A percentile compares a stretch with the other conserved stretches of the same genome.
These are phyloP conservation scores for Coremacera marginata DNA, from an alignment of 2,888 invertebrate species.

Conservation along the genomic window DNA sequence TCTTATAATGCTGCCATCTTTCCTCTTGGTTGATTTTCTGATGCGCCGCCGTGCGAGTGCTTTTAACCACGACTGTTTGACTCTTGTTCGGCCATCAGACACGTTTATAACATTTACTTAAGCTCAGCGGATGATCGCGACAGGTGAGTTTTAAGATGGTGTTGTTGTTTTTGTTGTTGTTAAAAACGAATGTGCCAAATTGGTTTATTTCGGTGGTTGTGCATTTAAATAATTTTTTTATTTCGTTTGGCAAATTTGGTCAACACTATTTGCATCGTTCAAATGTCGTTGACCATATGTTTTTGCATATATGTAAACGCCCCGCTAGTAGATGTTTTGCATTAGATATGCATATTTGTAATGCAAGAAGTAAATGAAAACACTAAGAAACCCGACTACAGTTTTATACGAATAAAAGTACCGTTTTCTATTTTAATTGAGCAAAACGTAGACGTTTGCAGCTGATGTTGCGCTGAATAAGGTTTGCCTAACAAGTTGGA, in stretches of 20 bases:
- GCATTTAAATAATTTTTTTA: background rate
- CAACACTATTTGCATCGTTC: slow-evolving; percentile 26
- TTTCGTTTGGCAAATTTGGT: slow-evolving; percentile 36
- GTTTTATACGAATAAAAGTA: slow-evolving; percentile 40
- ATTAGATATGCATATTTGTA: slow-evolving; percentile 48
- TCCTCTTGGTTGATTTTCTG: slow-evolving; percentile 38
- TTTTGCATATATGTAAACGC: background rate
- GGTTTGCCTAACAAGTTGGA: slow-evolving; percentile 34
- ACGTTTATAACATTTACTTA: background rate
- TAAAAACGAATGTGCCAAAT: slow-evolving; percentile 1
- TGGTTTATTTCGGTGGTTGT: background rate
- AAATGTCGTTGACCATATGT: slow-evolving; percentile 32
- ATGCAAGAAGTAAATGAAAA: background rate
- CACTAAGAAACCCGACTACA: background rate
- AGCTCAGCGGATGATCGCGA: slow-evolving; percentile 23
- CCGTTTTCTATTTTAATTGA: slow-evolving; percentile 32
- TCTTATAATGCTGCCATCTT: slow-evolving; percentile 32
- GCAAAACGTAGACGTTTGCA: background rate
- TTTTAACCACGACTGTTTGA: slow-evolving; percentile 16
- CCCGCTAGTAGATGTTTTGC: slow-evolving; percentile 37
- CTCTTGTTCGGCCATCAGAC: slow-evolving; percentile 1
- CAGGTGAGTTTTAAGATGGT: slow-evolving; percentile 6
- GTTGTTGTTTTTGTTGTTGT: background rate
- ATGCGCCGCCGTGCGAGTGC: slow-evolving; percentile 21
- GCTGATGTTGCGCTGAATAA: background rate